Conservation (phyloP, 2,113 vertebrate genomes). For the Odontophorus gujanensis region DNA sequence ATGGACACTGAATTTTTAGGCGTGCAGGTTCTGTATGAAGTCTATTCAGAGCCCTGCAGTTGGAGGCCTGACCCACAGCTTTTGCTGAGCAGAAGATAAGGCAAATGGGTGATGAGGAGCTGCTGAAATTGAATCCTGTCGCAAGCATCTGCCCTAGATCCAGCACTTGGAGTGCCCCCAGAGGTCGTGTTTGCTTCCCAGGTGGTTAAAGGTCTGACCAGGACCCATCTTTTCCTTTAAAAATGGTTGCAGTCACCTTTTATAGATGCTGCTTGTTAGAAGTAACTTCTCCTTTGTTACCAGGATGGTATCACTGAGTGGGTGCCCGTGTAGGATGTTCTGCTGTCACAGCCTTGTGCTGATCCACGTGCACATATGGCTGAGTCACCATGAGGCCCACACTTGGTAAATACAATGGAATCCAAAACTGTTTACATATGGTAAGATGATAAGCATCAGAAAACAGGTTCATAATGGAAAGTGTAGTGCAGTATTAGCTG, state of each 20-base stretch:
- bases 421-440: background rate
- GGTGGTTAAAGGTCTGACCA: background rate
- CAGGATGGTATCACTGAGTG: accelerated
- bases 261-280: background rate
- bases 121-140: background rate
- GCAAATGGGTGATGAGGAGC: background rate
- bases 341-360: background rate
- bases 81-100: background rate
- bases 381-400: background rate
- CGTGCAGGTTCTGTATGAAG: background rate
- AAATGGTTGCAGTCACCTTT: background rate
- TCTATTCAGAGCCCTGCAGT: background rate
- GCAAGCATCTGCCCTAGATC: background rate
- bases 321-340: background rate
- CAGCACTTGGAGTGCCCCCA: background rate
- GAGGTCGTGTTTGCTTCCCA: background rate
- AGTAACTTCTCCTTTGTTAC: background rate
- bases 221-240: background rate
- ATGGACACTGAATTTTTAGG: background rate
- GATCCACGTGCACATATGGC: accelerated
- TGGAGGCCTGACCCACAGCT: background rate
- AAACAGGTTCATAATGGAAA: background rate
- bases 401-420: background rate
- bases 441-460: background rate
- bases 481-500: background rate